Percentiles rank a stretch among this genome's conserved stretches.
phyloP scores from a whole-genome alignment of 2,113 vertebrate genomes.

The Ammodytes dubius region DNA sequence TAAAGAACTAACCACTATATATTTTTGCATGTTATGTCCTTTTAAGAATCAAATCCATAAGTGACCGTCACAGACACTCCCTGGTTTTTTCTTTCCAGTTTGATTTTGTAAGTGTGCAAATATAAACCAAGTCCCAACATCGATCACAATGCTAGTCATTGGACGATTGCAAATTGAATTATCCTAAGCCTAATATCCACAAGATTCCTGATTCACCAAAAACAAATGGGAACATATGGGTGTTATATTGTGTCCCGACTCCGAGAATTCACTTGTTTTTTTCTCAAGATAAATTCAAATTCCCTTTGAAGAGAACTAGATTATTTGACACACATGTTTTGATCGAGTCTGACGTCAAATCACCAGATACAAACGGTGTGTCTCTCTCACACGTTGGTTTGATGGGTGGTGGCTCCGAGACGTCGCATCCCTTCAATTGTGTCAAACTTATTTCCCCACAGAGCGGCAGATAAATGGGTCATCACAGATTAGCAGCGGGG shows the following conservation, averaged over 20 bases:
- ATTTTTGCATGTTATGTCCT: no score
- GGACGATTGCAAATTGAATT: neutral
- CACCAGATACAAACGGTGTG: neutral
- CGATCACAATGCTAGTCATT: neutral
- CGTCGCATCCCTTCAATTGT: constrained; percentile 14
- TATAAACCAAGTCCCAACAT: no score
- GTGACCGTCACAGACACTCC: no score
- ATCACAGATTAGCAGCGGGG: constrained; percentile 57
- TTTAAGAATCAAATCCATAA: no score
- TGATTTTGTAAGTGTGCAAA: neutral
- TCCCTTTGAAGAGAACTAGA: neutral
- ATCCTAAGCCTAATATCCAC: neutral
- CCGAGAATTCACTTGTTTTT: no score
- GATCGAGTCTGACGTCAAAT: neutral
- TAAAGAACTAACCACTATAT: no score
- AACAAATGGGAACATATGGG: neutral
- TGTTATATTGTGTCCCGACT: neutral
- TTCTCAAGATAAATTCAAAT: neutral
- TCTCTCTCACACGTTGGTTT: neutral
- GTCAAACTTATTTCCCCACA: constrained; percentile 51
- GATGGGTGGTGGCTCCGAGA: constrained; percentile 14
- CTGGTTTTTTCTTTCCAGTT: no score
- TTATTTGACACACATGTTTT: neutral
- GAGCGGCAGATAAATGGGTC: constrained; percentile 61
- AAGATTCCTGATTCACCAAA: neutral